Base-by-base conservation (phyloP, 2,113 vertebrate genomes). In the Corydoras sp. region DNA sequence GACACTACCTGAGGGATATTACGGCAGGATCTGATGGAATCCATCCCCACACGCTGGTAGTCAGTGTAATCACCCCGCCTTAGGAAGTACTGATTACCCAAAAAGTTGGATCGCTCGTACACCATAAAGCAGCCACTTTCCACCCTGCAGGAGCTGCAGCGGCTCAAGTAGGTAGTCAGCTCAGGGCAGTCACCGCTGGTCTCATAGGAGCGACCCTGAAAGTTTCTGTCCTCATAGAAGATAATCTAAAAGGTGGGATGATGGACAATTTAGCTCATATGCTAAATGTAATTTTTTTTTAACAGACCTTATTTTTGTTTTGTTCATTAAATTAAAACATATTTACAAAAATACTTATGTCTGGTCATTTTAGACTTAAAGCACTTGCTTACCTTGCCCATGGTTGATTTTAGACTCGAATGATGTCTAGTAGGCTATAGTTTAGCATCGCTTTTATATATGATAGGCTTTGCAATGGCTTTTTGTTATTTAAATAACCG, bases 151-250 rank as follows among this genome's bases (percentile, higher is more conserved):
- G 72, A 84, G 76, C 51, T 77, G 74, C 80, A 83, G 80, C 5
- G 0, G 74, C 35, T 84, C 53, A 83, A 58, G 43, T 80, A 77
- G 49, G 72, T 9, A 32, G 11, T 24, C 68, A 84, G 64, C 51
- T 84, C 82, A 31, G 79, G 11, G 10, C 79, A 80, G 81, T 90
- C 89, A 50, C 80, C 85, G 64, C 73, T 83, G 80, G 83, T 85
- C 80, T 89, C 89, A 77, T 86, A 88, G 63, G 81, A 83, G 15
- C 84, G 86, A 8, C 89, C 86, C 81, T 85, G 82, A 81, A 88
- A 87, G 84, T 88, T 88, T 77, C 66, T 86, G 2, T 89, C 88
- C 84, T 90, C 85, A 75, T 84, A 89, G 69, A 89, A 87, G 60
- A 79, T 83, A 66, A 88, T 84, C 86, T 79, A 61, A 32, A 43